Conservation (phyloP, 2,113 vertebrate species). For the Orientallactaga bullata region DNA sequence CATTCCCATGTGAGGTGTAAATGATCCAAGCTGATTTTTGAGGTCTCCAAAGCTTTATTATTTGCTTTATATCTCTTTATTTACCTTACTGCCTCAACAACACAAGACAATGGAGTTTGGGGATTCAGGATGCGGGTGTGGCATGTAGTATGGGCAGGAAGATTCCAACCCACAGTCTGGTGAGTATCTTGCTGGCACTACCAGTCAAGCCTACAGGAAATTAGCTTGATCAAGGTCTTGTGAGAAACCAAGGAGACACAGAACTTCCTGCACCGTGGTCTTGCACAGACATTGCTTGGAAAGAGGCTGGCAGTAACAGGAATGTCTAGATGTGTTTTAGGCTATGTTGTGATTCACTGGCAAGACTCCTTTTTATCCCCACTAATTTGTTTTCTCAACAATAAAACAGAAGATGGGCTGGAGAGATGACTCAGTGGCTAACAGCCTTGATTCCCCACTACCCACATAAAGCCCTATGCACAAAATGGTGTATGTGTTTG, state of each 20-base stretch:
- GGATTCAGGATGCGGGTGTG: not conserved
- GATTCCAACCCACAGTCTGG: not conserved
- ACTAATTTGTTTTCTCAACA: not conserved
- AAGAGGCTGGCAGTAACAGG: not conserved
- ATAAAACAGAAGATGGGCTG: not conserved
- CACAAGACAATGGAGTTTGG: not conserved
- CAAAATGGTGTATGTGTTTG: too few relatives aligned
- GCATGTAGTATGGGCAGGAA: not conserved
- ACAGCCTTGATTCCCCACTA: too few relatives aligned
- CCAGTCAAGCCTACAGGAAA: not conserved
- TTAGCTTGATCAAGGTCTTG: not conserved
- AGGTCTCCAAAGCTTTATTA: not conserved
- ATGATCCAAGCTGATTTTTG: slow-evolving; percentile 26
- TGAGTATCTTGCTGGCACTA: not conserved
- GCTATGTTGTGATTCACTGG: not conserved
- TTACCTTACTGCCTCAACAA: not conserved
- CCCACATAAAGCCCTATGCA: too few relatives aligned
- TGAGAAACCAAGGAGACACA: not conserved
- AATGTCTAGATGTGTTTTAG: slow-evolving; percentile 14
- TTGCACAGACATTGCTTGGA: not conserved
- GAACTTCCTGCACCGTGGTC: fast-evolving
- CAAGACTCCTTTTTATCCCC: not conserved
- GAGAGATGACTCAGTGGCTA: too few relatives aligned
- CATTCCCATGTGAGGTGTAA: slow-evolving; percentile 6
- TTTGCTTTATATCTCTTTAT: slow-evolving; percentile 1